Conservation (phyloP, 2,888 invertebrate species). For the Iselma pallidipennis region DNA sequence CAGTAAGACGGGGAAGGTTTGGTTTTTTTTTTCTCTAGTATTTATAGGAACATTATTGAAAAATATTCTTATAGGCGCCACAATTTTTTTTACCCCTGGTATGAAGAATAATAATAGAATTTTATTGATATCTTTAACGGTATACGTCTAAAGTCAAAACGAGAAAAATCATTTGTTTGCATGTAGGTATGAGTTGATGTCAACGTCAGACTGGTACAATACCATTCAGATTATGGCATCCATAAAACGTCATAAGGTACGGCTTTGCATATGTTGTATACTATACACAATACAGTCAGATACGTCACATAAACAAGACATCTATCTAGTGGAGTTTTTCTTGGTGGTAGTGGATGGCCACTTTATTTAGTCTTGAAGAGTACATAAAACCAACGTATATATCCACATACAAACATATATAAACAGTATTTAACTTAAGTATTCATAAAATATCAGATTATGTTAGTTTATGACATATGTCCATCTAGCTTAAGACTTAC, state of each 20-base stretch:
- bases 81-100: too few relatives aligned
- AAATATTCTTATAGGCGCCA: background rate
- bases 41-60: too few relatives aligned
- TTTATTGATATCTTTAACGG: background rate
- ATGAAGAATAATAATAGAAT: background rate
- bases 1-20: background rate
- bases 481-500: constrained; percentile 19
- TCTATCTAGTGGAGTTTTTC: constrained; percentile 21
- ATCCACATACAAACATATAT: too few relatives aligned
- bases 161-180: background rate
- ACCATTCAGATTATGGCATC: constrained; percentile 25
- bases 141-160: background rate
- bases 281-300: constrained; percentile 44
- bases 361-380: constrained; percentile 23
- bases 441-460: constrained; percentile 41
- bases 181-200: constrained; percentile 16
- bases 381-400: constrained; percentile 38
- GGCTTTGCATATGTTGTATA: constrained; percentile 47
- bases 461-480: constrained; percentile 25
- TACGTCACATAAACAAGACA: constrained; percentile 48
- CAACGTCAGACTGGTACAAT: constrained; percentile 34
- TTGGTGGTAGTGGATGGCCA: background rate
- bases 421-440: constrained; percentile 45
- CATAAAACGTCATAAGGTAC: constrained; percentile 47
- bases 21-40: background rate